These are phyloP conservation scores for Myopa tessellatipennis DNA, from an alignment of 2,888 invertebrate genomes.

Conservation along the genomic window DNA sequence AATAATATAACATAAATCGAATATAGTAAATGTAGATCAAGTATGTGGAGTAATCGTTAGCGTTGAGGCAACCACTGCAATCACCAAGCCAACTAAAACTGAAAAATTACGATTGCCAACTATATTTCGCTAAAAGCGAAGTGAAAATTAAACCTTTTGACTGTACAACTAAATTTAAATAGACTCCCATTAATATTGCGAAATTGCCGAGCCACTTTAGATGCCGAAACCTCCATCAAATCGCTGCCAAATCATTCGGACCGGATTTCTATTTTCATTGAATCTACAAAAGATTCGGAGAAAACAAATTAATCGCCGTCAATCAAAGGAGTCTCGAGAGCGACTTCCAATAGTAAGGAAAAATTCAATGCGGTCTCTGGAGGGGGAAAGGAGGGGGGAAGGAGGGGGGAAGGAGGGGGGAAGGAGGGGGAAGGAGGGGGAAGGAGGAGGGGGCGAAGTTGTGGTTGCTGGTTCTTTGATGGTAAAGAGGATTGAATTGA, in stretches of 20 bases:
- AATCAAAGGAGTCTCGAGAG: conserved; percentile 42
- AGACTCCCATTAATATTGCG: too few species aligned
- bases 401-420: not conserved
- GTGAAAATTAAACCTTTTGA: too few species aligned
- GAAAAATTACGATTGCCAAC: too few species aligned
- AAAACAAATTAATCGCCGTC: conserved; percentile 47
- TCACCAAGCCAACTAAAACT: too few species aligned
- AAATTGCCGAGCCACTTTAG: too few species aligned
- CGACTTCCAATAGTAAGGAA: conserved; percentile 16
- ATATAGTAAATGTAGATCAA: too few species aligned
- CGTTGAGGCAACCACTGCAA: too few species aligned
- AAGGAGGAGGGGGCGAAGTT: not conserved
- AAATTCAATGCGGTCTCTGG: not conserved
- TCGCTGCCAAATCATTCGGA: conserved; percentile 19
- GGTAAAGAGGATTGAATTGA: not conserved
- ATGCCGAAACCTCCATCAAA: too few species aligned
- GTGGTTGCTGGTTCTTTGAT: not conserved
- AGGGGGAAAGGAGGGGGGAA: not conserved
- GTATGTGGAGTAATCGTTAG: too few species aligned
- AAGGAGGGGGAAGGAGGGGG: not conserved
- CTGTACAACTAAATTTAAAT: too few species aligned
- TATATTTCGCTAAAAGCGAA: too few species aligned
- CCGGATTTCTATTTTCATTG: conserved; percentile 33
- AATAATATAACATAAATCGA: too few species aligned
- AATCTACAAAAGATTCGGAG: conserved; percentile 31